Evolutionary conservation across 2,888 invertebrate species (phyloP).

Genomic region (Copidosoma aretas): DNA sequence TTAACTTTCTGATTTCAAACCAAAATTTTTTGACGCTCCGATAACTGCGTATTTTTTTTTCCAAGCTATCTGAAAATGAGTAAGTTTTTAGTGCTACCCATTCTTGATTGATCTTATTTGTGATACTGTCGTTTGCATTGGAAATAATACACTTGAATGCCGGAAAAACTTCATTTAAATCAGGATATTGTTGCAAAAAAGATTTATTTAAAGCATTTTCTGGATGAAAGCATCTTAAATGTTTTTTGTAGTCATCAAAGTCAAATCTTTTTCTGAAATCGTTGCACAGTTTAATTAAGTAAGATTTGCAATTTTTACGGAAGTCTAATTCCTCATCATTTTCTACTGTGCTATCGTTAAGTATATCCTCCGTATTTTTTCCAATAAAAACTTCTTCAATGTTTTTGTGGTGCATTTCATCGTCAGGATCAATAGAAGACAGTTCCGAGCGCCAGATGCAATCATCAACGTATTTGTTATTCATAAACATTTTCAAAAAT

Average conservation of each 20-base stretch:
- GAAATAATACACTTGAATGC: too few relatives aligned
- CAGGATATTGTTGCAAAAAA: too few relatives aligned
- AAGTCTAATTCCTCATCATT: neutral
- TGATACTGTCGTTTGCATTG: too few relatives aligned
- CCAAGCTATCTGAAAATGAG: neutral
- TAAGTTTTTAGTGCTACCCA: neutral
- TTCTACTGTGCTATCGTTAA: neutral
- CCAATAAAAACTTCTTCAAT: too few relatives aligned
- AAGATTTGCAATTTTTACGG: neutral
- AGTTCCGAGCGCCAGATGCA: too few relatives aligned
- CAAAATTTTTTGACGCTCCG: neutral
- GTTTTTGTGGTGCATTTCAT: too few relatives aligned
- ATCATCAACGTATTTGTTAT: constrained; percentile 1
- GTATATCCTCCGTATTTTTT: neutral
- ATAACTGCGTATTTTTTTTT: constrained; percentile 10
- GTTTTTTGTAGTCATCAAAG: neutral
- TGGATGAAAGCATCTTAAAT: neutral
- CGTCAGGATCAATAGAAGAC: too few relatives aligned
- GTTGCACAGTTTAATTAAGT: neutral
- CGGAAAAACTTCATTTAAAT: too few relatives aligned
- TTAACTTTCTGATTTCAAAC: neutral
- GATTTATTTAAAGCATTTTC: neutral
- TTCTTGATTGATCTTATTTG: neutral
- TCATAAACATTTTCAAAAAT: constrained; percentile 14
- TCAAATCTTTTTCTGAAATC: neutral